phyloP scores from a whole-genome alignment of 2,888 invertebrate species.

The Malacosoma neustria region DNA sequence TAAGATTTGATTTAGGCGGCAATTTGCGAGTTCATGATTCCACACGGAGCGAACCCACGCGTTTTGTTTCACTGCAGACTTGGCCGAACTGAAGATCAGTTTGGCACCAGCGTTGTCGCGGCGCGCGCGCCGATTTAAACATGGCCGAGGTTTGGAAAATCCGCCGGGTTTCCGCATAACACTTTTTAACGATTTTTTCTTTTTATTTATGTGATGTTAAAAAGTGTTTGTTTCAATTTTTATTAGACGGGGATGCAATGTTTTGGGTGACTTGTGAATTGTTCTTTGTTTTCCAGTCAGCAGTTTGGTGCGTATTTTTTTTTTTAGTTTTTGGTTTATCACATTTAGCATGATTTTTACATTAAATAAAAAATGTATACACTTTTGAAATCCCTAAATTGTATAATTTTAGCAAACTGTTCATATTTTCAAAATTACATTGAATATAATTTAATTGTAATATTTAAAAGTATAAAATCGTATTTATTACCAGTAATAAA shows the following conservation, averaged over 20 bases:
- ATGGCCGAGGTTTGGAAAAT: conserved; percentile 15
- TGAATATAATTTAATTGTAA: no score
- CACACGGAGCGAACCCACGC: conserved; percentile 45
- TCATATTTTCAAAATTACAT: no score
- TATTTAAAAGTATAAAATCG: no score
- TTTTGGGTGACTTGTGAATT: neutral
- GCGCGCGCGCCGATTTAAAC: conserved; percentile 45
- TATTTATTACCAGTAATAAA: no score
- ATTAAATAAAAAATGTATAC: no score
- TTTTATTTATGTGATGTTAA: conserved; percentile 14
- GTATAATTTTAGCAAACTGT: no score
- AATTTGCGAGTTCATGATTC: conserved; percentile 29
- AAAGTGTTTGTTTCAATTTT: conserved; percentile 8
- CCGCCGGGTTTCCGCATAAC: conserved; percentile 1
- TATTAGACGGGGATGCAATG: neutral
- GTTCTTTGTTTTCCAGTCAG: conserved; percentile 1
- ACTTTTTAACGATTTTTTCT: conserved; percentile 1
- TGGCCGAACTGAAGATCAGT: conserved; percentile 50
- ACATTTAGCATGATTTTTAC: no score
- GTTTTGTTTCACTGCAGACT: conserved; percentile 44
- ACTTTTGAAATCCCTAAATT: no score
- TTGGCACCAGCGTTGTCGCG: conserved; percentile 29
- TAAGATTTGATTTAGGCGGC: conserved; percentile 28
- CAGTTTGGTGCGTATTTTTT: conserved; percentile 6
- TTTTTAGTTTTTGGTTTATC: no score